A percentile compares a stretch with the other conserved stretches of the same genome.
Conservation (phyloP, 2,113 vertebrate species). For the Stegastes partitus region DNA sequence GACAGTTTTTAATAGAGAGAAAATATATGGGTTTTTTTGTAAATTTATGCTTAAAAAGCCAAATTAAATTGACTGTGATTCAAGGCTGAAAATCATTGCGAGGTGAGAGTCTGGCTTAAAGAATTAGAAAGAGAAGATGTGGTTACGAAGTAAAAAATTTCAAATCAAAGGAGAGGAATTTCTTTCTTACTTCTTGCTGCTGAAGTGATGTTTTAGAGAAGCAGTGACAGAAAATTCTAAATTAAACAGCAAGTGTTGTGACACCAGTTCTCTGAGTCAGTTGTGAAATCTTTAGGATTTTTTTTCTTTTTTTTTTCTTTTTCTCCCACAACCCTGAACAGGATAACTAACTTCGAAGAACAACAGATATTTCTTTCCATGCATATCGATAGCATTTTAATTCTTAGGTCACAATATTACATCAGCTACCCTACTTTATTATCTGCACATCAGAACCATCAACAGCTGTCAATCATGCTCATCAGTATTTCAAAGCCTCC, state of each 20-base stretch:
- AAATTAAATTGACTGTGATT: too few species aligned
- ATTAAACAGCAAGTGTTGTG: neutral
- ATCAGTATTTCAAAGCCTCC: slow-evolving; percentile 9
- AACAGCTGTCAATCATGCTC: slow-evolving; percentile 47
- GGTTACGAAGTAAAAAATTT: neutral
- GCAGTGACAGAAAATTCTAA: too few species aligned
- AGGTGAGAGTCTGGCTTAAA: too few species aligned
- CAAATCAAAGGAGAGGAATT: too few species aligned
- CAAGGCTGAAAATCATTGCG: too few species aligned
- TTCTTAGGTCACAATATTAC: slow-evolving; percentile 8
- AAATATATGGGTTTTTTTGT: too few species aligned
- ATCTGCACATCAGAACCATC: slow-evolving; percentile 8
- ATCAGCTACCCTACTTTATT: slow-evolving; percentile 12
- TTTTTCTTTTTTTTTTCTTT: neutral
- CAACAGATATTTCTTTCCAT: neutral
- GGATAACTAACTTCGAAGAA: neutral
- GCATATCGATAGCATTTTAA: neutral
- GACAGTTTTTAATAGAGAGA: too few species aligned
- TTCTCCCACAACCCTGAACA: neutral
- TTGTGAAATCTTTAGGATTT: neutral
- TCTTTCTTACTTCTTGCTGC: too few species aligned
- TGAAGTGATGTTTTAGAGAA: too few species aligned
- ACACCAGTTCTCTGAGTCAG: neutral
- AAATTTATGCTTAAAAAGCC: too few species aligned
- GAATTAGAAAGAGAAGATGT: neutral